phyloP scores from a whole-genome alignment of 1,140 invertebrate genomes.

The Contarinia nasturtii region DNA sequence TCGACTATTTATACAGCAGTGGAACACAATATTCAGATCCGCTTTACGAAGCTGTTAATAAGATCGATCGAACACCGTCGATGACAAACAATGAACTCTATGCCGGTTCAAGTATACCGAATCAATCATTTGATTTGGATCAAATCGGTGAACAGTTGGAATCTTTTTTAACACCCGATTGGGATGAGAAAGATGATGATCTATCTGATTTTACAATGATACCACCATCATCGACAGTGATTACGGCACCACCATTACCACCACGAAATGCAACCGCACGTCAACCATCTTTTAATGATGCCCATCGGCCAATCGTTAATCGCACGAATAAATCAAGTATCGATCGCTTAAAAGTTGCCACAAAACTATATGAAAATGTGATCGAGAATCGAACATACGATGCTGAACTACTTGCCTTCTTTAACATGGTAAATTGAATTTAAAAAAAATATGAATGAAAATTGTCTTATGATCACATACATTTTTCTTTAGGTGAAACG shows the following conservation, averaged over 20 bases:
- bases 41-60: slow-evolving; percentile 52
- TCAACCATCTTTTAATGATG: not conserved
- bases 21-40: slow-evolving; percentile 55
- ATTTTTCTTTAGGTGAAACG: slow-evolving; percentile 4
- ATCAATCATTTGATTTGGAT: too few relatives aligned
- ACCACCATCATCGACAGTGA: not conserved
- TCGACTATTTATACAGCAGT: slow-evolving; percentile 64
- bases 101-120: too few relatives aligned
- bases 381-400: slow-evolving; percentile 44
- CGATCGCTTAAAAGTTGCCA: slow-evolving; percentile 27
- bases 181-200: too few relatives aligned
- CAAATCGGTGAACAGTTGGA: not conserved
- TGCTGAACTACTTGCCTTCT: slow-evolving; percentile 57
- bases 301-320: not conserved
- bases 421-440: slow-evolving; percentile 45
- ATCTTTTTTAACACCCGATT: not conserved
- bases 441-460: slow-evolving; percentile 47
- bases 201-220: not conserved
- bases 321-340: slow-evolving; percentile 13
- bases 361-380: slow-evolving; percentile 51
- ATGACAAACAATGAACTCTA: not conserved
- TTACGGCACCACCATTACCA: slow-evolving; percentile 27
- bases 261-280: slow-evolving; percentile 24
- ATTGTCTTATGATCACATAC: slow-evolving; percentile 2
- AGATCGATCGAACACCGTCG: slow-evolving; percentile 34